phyloP scores from a whole-genome alignment of 92 coral and sea anemone species.

The Muricea muricata region DNA sequence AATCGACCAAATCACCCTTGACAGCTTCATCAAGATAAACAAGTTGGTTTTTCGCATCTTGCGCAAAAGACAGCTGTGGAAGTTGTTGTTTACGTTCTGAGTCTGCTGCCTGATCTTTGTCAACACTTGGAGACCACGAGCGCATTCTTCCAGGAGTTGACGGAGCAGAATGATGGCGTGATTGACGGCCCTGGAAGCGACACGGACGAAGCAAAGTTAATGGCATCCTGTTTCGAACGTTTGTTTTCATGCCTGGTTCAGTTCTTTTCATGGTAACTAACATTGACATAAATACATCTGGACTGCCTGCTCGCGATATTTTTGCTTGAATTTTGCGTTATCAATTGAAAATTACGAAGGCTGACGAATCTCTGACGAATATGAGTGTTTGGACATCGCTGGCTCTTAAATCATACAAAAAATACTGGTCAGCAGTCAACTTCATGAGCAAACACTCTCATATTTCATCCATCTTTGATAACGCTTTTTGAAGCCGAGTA shows the following conservation, averaged over 20 bases:
- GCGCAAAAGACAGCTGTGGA: conserved; percentile 72
- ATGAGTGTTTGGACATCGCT: too few species aligned
- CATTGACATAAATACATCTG: too few species aligned
- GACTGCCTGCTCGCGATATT: background rate
- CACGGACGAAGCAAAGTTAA: conserved; percentile 74
- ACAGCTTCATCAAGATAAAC: conserved; percentile 87
- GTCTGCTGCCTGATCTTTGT: conserved; percentile 82
- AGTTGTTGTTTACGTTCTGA: conserved; percentile 73
- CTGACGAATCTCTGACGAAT: too few species aligned
- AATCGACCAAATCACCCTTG: too few species aligned
- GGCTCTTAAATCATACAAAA: too few species aligned
- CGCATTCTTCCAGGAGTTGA: conserved; percentile 86
- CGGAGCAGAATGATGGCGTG: conserved; percentile 84
- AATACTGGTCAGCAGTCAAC: too few species aligned
- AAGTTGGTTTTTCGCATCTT: conserved; percentile 91
- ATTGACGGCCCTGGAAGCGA: conserved; percentile 94
- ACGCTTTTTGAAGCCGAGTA: too few species aligned
- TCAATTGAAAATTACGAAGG: too few species aligned
- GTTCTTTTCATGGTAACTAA: conserved; percentile 78
- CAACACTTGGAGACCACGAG: conserved; percentile 95
- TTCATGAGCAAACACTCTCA: too few species aligned
- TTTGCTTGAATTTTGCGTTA: background rate
- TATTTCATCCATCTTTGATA: too few species aligned
- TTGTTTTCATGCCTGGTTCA: conserved; percentile 83
- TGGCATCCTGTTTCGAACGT: conserved; percentile 84